A percentile compares a stretch with the other conserved stretches of the same genome.
These are phyloP conservation scores for Drosophila merina DNA, from an alignment of 2,888 invertebrate species.

Conservation along the genomic window DNA sequence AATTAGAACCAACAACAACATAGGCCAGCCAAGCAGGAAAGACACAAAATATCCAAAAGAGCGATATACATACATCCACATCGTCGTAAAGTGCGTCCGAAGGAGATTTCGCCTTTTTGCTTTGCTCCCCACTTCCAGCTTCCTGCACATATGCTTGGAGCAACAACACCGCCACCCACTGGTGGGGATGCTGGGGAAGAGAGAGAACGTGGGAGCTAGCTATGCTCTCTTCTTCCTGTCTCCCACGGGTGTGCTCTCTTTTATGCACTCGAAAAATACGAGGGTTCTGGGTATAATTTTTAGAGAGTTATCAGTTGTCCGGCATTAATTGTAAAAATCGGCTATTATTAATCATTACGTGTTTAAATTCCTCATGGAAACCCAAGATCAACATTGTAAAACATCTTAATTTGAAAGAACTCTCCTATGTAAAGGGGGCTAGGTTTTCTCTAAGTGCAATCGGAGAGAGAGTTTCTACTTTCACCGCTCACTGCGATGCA, in stretches of 20 bases:
- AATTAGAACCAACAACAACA: slow-evolving; percentile 62
- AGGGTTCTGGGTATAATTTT: not conserved
- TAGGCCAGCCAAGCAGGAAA: slow-evolving; percentile 36
- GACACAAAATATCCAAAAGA: slow-evolving; percentile 54
- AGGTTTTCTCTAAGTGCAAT: slow-evolving; percentile 21
- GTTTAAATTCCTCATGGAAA: not conserved
- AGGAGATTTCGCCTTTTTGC: slow-evolving; percentile 25
- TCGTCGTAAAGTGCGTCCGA: slow-evolving; percentile 59
- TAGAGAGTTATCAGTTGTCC: no score
- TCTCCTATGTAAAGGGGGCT: not conserved
- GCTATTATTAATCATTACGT: no score
- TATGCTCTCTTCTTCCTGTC: slow-evolving; percentile 10
- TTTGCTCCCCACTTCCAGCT: slow-evolving; percentile 63
- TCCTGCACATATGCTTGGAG: slow-evolving; percentile 68
- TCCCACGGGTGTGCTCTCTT: slow-evolving; percentile 34
- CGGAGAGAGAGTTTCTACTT: not conserved
- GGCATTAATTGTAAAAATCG: no score
- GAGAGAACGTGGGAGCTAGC: slow-evolving; percentile 20
- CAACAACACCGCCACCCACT: slow-evolving; percentile 47
- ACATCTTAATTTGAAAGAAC: not conserved
- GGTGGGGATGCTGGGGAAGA: slow-evolving; percentile 66
- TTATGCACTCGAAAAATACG: not conserved
- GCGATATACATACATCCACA: slow-evolving; percentile 47
- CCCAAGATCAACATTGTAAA: not conserved
- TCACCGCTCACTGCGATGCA: not conserved